These are phyloP conservation scores for Heterocephalus glaber DNA, from an alignment of 2,113 vertebrate species.

Conservation along the genomic window DNA sequence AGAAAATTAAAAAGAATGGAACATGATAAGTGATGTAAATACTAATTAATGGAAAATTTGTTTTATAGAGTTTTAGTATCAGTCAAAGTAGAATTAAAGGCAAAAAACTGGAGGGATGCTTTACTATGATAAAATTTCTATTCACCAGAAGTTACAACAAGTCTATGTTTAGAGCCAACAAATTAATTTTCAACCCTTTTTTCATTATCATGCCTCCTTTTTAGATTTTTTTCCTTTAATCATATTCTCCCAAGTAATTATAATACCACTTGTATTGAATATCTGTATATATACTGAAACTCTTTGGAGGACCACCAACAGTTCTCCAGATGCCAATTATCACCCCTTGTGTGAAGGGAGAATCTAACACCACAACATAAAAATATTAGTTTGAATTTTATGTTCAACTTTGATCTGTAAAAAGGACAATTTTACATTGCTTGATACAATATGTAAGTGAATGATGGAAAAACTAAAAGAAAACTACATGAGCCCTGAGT, in stretches of 20 bases:
- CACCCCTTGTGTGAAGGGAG: neutral
- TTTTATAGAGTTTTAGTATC: neutral
- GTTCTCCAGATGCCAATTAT: neutral
- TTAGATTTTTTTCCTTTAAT: neutral
- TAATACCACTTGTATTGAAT: neutral
- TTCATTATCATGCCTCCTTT: neutral
- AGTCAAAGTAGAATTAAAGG: neutral
- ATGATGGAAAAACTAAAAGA: neutral
- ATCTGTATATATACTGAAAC: neutral
- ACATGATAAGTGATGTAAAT: neutral
- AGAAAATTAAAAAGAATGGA: conserved; percentile 19
- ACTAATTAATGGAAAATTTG: neutral
- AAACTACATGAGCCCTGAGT: neutral
- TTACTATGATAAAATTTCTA: neutral
- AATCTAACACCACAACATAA: neutral
- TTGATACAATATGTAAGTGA: neutral
- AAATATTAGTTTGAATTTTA: conserved; percentile 7
- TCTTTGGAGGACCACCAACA: neutral
- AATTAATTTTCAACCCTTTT: neutral
- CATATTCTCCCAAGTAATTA: neutral
- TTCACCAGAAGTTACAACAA: neutral
- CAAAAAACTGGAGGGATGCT: neutral
- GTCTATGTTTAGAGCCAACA: neutral
- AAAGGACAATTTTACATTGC: neutral
- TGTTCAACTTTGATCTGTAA: neutral